Percentiles rank a stretch among this genome's conserved stretches.
Conservation (phyloP, 2,113 vertebrate genomes). For the Gnathonemus echidnorhynchus region DNA sequence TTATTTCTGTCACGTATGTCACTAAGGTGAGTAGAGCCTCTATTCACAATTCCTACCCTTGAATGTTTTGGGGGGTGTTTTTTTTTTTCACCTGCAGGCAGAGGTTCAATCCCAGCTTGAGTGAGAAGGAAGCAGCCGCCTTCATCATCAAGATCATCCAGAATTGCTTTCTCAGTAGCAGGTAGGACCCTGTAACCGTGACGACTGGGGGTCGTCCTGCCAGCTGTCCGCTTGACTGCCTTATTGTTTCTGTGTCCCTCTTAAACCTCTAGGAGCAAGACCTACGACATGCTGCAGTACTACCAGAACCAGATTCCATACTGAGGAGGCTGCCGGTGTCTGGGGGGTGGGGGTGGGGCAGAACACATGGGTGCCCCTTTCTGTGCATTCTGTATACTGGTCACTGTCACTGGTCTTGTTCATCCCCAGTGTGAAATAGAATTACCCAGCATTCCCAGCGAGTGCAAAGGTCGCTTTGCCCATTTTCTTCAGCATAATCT, state of each 20-base stretch:
- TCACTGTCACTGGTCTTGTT: slow-evolving; percentile 11
- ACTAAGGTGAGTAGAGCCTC: neutral
- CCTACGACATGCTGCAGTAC: slow-evolving; percentile 98
- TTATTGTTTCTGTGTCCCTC: slow-evolving; percentile 7
- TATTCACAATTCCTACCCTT: neutral
- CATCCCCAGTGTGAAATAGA: neutral
- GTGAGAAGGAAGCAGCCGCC: slow-evolving; percentile 88
- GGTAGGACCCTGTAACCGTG: slow-evolving; percentile 50
- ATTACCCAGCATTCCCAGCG: neutral
- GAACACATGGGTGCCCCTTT: neutral
- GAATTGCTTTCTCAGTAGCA: slow-evolving; percentile 97
- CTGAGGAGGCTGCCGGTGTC: slow-evolving; percentile 50
- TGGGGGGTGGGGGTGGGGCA: neutral
- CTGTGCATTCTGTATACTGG: slow-evolving; percentile 35
- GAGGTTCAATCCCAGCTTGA: slow-evolving; percentile 92
- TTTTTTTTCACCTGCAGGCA: slow-evolving; percentile 56
- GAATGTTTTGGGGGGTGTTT: neutral
- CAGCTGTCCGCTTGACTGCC: neutral
- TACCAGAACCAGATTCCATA: slow-evolving; percentile 99
- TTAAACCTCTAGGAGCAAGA: slow-evolving; percentile 77
- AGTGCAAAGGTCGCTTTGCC: slow-evolving; percentile 4
- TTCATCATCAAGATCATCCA: slow-evolving; percentile 98
- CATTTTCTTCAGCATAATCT: slow-evolving; percentile 20
- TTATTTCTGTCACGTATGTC: neutral
- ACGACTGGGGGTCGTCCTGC: neutral